Conservation (phyloP, 2,113 vertebrate species). For the Pagrus major region DNA sequence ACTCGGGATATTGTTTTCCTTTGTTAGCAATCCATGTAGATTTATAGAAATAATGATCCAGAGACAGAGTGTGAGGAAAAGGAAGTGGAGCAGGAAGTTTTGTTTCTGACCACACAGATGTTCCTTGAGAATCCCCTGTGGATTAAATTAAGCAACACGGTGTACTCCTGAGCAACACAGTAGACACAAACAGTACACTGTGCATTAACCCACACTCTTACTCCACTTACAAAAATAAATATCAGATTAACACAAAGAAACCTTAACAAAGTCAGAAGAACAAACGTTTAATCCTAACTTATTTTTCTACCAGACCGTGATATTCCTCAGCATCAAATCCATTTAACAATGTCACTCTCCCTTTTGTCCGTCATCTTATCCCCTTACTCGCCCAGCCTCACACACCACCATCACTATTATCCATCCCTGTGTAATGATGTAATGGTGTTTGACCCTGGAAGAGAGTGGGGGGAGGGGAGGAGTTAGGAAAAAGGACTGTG, state of each 20-base stretch:
- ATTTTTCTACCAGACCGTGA: conserved; percentile 12
- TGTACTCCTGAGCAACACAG: conserved; percentile 54
- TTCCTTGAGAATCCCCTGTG: conserved; percentile 70
- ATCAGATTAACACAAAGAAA: conserved; percentile 29
- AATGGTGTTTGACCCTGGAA: conserved; percentile 81
- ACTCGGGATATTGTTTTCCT: background rate
- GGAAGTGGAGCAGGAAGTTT: conserved; percentile 64
- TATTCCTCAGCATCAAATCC: conserved; percentile 35
- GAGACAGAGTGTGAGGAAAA: conserved; percentile 15
- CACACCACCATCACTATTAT: conserved; percentile 61
- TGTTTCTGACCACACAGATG: conserved; percentile 67
- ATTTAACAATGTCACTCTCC: conserved; percentile 31
- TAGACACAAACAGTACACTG: conserved; percentile 44
- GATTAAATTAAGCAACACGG: conserved; percentile 74
- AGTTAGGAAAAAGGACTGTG: conserved; percentile 71
- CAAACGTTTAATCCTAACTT: conserved; percentile 5
- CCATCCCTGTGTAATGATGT: conserved; percentile 74
- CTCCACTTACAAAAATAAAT: conserved; percentile 33
- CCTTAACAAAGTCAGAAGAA: conserved; percentile 20
- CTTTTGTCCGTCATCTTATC: conserved; percentile 58
- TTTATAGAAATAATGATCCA: conserved; percentile 11
- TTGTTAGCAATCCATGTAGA: background rate
- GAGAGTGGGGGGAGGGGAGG: conserved; percentile 67
- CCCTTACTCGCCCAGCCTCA: conserved; percentile 17
- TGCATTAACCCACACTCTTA: conserved; percentile 29